These are phyloP conservation scores for Elysia chlorotica DNA, from an alignment of 1,140 invertebrate genomes.

Conservation along the genomic window DNA sequence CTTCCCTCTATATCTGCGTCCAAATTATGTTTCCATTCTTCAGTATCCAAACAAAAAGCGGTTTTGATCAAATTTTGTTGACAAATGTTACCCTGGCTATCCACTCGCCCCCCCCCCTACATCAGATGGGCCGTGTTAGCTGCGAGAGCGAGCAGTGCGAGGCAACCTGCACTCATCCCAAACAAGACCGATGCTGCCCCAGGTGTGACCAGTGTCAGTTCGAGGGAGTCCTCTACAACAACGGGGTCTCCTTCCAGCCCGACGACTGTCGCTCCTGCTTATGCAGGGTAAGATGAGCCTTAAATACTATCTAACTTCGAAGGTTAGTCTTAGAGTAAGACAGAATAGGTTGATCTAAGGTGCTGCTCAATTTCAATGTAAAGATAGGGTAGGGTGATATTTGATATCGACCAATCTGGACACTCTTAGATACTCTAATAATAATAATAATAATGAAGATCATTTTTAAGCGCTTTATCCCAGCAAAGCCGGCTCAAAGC, in stretches of 20 bases:
- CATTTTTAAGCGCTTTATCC: no score
- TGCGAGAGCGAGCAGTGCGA: constrained; percentile 33
- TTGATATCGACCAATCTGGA: background rate
- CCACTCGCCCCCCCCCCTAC: background rate
- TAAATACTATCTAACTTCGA: no score
- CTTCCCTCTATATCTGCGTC: background rate
- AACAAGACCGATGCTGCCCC: constrained; percentile 44
- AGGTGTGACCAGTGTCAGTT: constrained; percentile 46
- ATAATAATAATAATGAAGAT: no score
- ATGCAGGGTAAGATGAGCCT: constrained; percentile 45
- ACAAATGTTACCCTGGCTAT: no score
- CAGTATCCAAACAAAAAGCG: no score
- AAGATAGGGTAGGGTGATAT: background rate
- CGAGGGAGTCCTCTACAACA: constrained; percentile 31
- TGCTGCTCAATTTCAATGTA: background rate
- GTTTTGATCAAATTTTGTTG: no score
- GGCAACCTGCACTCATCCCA: constrained; percentile 39
- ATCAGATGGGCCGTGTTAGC: constrained; percentile 32
- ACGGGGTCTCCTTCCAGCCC: constrained; percentile 37
- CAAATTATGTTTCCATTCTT: no score
- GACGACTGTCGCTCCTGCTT: constrained; percentile 39
- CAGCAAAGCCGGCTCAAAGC: no score
- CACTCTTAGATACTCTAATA: no score
- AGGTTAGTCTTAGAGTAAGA: no score
- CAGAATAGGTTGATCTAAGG: no score